A percentile compares a stretch with the other conserved stretches of the same genome.
These are phyloP conservation scores for Synaphobranchus kaupii DNA, from an alignment of 2,797 vertebrate genomes.

Conservation along the genomic window DNA sequence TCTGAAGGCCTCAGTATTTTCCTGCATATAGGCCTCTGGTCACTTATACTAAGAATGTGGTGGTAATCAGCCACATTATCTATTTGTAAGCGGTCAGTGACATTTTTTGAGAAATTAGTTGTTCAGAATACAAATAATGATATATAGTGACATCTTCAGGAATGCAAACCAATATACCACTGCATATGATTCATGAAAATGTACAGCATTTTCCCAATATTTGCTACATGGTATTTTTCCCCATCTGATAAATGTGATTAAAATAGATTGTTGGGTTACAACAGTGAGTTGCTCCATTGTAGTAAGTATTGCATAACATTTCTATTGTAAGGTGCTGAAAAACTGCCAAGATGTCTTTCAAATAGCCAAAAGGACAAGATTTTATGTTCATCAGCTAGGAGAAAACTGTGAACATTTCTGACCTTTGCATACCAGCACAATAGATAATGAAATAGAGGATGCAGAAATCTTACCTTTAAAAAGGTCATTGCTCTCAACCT, in stretches of 20 bases:
- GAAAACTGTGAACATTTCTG: neutral
- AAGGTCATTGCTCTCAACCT: too few species aligned
- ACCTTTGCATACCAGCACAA: neutral
- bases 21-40: neutral
- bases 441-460: neutral
- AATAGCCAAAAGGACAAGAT: too few species aligned
- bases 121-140: neutral
- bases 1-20: neutral
- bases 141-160: neutral
- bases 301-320: neutral
- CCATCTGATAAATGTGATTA: neutral
- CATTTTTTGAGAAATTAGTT: neutral
- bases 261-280: neutral
- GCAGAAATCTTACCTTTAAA: neutral
- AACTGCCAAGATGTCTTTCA: too few species aligned
- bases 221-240: neutral
- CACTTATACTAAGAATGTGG: neutral
- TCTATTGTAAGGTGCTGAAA: neutral
- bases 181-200: neutral
- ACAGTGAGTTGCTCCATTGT: neutral
- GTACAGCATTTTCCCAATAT: neutral
- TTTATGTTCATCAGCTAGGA: neutral
- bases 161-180: neutral
- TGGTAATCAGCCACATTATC: neutral
- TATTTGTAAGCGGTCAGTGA: neutral